Evolutionary conservation across 2,797 vertebrate species (phyloP).

Genomic region (Eulemur mongoz): DNA sequence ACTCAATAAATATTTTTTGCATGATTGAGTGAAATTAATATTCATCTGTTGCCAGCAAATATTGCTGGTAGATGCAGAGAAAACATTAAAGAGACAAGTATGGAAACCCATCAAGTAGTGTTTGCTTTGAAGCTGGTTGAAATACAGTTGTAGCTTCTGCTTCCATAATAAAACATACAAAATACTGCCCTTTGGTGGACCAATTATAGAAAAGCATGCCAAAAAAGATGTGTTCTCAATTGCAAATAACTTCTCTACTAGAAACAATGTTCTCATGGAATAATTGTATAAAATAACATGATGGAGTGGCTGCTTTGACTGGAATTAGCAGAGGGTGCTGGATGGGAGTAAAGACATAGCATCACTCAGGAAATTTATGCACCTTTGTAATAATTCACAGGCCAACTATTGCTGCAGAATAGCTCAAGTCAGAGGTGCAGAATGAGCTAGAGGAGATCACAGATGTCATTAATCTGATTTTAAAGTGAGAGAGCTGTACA

Average conservation of each 20-base stretch:
- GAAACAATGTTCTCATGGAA: not conserved
- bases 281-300: slow-evolving; percentile 12
- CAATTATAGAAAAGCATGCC: not conserved
- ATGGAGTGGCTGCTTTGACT: not conserved
- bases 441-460: not conserved
- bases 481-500: not conserved
- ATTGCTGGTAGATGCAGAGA: not conserved
- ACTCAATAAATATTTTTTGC: not conserved
- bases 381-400: not conserved
- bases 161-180: not conserved
- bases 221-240: not conserved
- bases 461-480: not conserved
- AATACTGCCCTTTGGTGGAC: not conserved
- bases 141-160: not conserved
- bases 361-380: not conserved
- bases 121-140: not conserved
- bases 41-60: not conserved
- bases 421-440: not conserved
- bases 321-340: not conserved
- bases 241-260: slow-evolving; percentile 16
- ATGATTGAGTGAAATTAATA: not conserved
- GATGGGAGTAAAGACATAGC: not conserved
- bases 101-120: slow-evolving; percentile 19
- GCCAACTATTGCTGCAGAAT: not conserved
- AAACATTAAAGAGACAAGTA: not conserved